A percentile compares a stretch with the other conserved stretches of the same genome.
These are phyloP conservation scores for Siderastrea radians DNA, from an alignment of 92 coral and sea anemone species.

Conservation along the genomic window DNA sequence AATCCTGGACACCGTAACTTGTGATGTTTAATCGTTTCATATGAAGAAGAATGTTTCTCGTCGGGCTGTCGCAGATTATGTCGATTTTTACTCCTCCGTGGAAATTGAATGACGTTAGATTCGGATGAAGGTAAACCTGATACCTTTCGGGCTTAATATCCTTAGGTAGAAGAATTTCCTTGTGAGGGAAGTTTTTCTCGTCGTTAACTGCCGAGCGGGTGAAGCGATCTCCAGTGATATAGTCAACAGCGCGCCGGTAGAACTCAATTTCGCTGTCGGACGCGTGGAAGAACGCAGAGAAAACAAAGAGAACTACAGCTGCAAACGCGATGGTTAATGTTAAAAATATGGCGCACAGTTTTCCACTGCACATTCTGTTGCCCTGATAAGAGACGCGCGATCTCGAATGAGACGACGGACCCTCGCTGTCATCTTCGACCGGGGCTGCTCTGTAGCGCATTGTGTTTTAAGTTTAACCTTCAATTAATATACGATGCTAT, in stretches of 20 bases:
- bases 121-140: constrained; percentile 83
- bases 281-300: constrained; percentile 78
- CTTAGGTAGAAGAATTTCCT: constrained; percentile 78
- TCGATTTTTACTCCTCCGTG: constrained; percentile 83
- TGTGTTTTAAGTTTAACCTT: not conserved
- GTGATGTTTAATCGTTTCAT: constrained; percentile 72
- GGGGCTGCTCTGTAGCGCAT: constrained; percentile 43
- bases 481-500: not conserved
- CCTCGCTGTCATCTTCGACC: constrained; percentile 35
- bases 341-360: constrained; percentile 69
- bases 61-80: constrained; percentile 64
- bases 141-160: constrained; percentile 80
- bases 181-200: constrained; percentile 72
- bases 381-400: constrained; percentile 64
- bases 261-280: constrained; percentile 85
- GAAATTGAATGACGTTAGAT: constrained; percentile 74
- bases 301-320: constrained; percentile 77
- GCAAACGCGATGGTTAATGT: constrained; percentile 86
- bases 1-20: constrained; percentile 66
- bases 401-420: constrained; percentile 18
- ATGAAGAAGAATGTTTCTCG: constrained; percentile 80
- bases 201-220: constrained; percentile 49
- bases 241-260: constrained; percentile 81
- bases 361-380: constrained; percentile 55
- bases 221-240: constrained; percentile 69